A percentile compares a stretch with the other conserved stretches of the same genome.
Evolutionary conservation across 2,797 vertebrate genomes (phyloP).

Genomic region (Poecile montanus): DNA sequence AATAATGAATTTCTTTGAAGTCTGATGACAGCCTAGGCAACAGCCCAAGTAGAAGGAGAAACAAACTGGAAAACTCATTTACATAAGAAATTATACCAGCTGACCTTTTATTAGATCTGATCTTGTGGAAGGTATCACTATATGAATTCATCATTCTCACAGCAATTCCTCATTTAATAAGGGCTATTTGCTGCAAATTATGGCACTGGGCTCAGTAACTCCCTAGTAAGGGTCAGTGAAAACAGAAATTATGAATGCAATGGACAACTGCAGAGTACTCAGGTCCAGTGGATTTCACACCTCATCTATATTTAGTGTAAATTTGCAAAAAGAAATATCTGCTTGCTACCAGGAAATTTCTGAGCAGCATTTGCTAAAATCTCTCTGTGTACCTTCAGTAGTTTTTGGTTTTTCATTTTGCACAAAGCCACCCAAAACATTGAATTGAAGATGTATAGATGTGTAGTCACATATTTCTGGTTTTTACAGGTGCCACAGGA

Average conservation of each 20-base stretch:
- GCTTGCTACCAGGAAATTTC: background rate
- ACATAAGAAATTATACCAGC: background rate
- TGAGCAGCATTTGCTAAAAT: background rate
- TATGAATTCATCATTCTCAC: background rate
- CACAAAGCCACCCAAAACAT: background rate
- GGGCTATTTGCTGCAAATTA: background rate
- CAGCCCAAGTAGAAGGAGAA: background rate
- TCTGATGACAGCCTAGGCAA: background rate
- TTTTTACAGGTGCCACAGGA: background rate
- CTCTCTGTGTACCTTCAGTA: background rate
- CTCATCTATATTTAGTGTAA: background rate
- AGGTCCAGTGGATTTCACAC: background rate
- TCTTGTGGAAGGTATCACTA: background rate
- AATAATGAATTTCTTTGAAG: background rate
- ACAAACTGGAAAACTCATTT: constrained; percentile 7
- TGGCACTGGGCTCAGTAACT: background rate
- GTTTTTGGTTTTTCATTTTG: background rate
- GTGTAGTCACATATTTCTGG: background rate
- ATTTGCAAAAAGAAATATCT: background rate
- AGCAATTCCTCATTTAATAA: background rate
- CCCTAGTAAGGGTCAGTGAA: background rate
- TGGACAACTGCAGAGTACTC: background rate
- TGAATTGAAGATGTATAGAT: background rate
- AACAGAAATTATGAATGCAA: background rate
- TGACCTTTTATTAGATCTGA: constrained; percentile 13